Evolutionary conservation across 2,888 invertebrate genomes (phyloP).

Genomic region (Margaritifera margaritifera): DNA sequence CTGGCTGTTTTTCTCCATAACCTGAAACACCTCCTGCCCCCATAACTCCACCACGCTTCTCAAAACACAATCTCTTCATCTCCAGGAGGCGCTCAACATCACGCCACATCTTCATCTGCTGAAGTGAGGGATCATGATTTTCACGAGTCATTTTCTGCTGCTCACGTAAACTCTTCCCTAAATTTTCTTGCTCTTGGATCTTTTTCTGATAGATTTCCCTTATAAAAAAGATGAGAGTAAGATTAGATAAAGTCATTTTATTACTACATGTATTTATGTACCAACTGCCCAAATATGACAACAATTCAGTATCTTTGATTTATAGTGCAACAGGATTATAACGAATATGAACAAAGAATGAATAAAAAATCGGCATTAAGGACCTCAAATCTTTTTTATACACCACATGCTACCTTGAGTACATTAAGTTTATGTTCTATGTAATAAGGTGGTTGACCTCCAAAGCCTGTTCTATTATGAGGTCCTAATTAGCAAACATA

Average conservation of each 20-base stretch:
- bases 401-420: too few relatives aligned
- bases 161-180: constrained; percentile 73
- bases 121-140: constrained; percentile 74
- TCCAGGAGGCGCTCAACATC: constrained; percentile 74
- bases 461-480: too few relatives aligned
- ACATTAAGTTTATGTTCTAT: too few relatives aligned
- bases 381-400: too few relatives aligned
- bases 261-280: too few relatives aligned
- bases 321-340: too few relatives aligned
- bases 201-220: constrained; percentile 80
- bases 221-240: constrained; percentile 59
- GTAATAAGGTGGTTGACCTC: too few relatives aligned
- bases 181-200: constrained; percentile 79
- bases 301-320: too few relatives aligned
- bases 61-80: constrained; percentile 65
- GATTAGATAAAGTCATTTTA: background rate
- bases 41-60: constrained; percentile 41
- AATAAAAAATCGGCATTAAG: too few relatives aligned
- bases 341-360: too few relatives aligned
- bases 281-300: too few relatives aligned
- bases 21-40: constrained; percentile 26
- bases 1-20: constrained; percentile 52
- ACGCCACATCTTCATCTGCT: constrained; percentile 77
- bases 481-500: too few relatives aligned
- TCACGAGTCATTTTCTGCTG: constrained; percentile 75